Evolutionary conservation across 2,113 vertebrate genomes (phyloP).

Genomic region (Asarcornis scutulata): DNA sequence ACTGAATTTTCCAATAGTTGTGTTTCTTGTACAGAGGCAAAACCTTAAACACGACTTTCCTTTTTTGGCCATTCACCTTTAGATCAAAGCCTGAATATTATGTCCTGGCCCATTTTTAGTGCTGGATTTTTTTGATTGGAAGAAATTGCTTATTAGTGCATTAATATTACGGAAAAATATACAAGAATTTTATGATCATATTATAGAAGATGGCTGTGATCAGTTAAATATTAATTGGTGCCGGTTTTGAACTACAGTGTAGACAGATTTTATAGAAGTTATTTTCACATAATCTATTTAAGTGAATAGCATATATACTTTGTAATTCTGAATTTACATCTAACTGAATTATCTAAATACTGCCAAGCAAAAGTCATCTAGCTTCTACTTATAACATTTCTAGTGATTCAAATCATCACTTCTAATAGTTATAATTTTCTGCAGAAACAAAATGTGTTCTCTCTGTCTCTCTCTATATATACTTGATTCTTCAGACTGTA

Average conservation of each 20-base stretch:
- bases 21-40: not conserved
- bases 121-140: not conserved
- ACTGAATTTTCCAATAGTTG: not conserved
- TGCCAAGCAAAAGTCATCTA: not conserved
- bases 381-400: not conserved
- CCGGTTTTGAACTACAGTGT: not conserved
- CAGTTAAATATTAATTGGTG: not conserved
- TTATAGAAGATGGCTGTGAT: not conserved
- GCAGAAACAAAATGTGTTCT: not conserved
- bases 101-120: not conserved
- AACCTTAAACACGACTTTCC: not conserved
- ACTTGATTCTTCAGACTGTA: not conserved
- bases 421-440: not conserved
- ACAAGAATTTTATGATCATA: not conserved
- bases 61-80: not conserved
- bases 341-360: not conserved
- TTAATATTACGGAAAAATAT: not conserved
- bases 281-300: constrained; percentile 7
- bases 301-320: not conserved
- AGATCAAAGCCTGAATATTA: not conserved
- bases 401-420: not conserved
- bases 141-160: not conserved
- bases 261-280: constrained; percentile 5
- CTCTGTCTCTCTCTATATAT: not conserved
- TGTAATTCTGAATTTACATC: not conserved